Conservation (phyloP, 2,888 invertebrate genomes). For the Volucella inanis region DNA sequence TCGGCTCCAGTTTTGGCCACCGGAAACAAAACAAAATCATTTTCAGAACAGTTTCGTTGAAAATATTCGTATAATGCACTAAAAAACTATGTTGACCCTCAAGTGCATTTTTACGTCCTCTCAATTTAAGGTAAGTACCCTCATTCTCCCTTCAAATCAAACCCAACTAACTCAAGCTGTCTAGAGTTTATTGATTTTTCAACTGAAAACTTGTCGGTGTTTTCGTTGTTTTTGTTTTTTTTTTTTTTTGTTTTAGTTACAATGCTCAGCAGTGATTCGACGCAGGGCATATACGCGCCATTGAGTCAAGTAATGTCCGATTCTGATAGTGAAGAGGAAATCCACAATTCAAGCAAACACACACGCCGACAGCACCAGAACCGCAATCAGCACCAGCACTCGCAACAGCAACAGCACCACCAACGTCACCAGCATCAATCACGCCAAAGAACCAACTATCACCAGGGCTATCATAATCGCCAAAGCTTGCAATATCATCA, state of each 20-base stretch:
- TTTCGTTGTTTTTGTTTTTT: constrained; percentile 18
- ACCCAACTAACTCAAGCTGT: background rate
- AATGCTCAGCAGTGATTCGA: constrained; percentile 82
- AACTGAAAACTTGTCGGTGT: background rate
- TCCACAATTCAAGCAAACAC: constrained; percentile 80
- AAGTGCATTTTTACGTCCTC: constrained; percentile 75
- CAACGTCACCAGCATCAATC: constrained; percentile 74
- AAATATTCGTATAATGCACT: constrained; percentile 54
- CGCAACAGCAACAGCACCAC: constrained; percentile 73
- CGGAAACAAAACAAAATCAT: constrained; percentile 22
- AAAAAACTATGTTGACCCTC: constrained; percentile 75
- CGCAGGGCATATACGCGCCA: constrained; percentile 88
- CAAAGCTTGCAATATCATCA: constrained; percentile 68
- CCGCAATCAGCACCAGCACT: constrained; percentile 76
- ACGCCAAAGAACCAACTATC: constrained; percentile 46
- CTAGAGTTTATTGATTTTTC: constrained; percentile 79
- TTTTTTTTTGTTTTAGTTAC: constrained; percentile 77
- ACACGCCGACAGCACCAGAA: constrained; percentile 75
- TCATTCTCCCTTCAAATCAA: background rate
- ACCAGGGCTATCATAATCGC: constrained; percentile 68
- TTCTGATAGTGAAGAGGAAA: constrained; percentile 90
- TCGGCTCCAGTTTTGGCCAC: constrained; percentile 8
- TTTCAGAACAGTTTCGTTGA: background rate
- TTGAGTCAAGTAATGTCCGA: constrained; percentile 90
- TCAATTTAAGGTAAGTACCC: constrained; percentile 77